These are phyloP conservation scores for Hassar affinis DNA, from an alignment of 2,113 vertebrate genomes.

Conservation along the genomic window DNA sequence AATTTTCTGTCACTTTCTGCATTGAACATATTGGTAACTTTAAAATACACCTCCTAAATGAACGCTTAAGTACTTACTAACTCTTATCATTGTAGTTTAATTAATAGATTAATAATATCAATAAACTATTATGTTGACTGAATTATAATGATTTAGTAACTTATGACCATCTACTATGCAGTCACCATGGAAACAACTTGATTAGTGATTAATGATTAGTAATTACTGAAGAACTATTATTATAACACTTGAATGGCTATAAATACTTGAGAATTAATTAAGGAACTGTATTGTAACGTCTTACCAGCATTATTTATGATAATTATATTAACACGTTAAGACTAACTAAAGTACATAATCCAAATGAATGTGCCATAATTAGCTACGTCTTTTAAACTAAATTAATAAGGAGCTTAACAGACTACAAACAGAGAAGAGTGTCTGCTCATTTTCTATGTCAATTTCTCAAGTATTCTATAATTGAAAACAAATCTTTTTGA, in stretches of 20 bases:
- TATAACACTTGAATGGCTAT: neutral
- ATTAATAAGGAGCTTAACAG: neutral
- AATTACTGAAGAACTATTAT: neutral
- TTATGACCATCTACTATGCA: neutral
- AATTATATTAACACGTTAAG: neutral
- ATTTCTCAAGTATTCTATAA: neutral
- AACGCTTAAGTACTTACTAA: neutral
- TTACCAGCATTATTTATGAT: neutral
- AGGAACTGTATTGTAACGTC: neutral
- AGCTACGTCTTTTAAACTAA: neutral
- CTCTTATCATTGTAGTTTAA: neutral
- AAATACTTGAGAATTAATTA: neutral
- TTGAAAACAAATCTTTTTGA: neutral
- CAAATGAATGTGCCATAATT: neutral
- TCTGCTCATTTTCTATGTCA: neutral
- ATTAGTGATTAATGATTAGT: too few relatives aligned
- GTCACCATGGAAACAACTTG: neutral
- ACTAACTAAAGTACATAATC: neutral
- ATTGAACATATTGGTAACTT: neutral
- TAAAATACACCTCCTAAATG: neutral
- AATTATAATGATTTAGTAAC: neutral
- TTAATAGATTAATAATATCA: neutral
- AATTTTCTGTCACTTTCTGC: neutral
- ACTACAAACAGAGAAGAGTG: neutral
- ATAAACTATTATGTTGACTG: neutral